phyloP scores from a whole-genome alignment of 2,888 invertebrate genomes.

The Acronicta aceris region DNA sequence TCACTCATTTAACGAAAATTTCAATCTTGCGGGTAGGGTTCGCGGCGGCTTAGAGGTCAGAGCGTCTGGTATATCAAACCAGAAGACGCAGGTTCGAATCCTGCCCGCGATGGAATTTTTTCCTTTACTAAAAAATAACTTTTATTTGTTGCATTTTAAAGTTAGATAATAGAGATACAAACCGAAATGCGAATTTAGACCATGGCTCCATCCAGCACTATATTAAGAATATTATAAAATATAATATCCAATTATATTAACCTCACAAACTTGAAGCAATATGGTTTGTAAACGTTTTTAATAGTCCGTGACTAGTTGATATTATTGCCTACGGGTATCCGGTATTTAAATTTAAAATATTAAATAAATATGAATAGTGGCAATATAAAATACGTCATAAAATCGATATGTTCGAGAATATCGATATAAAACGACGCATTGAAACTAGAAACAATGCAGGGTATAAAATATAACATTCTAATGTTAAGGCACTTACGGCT shows the following conservation, averaged over 20 bases:
- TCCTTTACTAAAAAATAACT: no score
- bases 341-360: slow-evolving; percentile 45
- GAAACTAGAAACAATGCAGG: slow-evolving; percentile 73
- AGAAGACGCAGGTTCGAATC: no score
- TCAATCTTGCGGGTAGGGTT: no score
- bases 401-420: slow-evolving; percentile 64
- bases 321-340: slow-evolving; percentile 8
- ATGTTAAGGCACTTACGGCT: slow-evolving; percentile 65
- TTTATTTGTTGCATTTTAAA: no score
- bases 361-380: slow-evolving; percentile 52
- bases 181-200: no score
- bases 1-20: no score
- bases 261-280: slow-evolving; percentile 4
- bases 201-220: background rate
- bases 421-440: slow-evolving; percentile 62
- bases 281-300: slow-evolving; percentile 21
- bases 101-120: no score
- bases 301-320: slow-evolving; percentile 36
- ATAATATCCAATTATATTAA: slow-evolving; percentile 6
- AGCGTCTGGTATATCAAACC: no score
- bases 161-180: no score
- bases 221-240: background rate
- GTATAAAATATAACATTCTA: slow-evolving; percentile 70
- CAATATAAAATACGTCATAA: slow-evolving; percentile 64
- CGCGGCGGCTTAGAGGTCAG: no score